Conservation (phyloP, 1,140 invertebrate species). For the Matsumurasca onukii region DNA sequence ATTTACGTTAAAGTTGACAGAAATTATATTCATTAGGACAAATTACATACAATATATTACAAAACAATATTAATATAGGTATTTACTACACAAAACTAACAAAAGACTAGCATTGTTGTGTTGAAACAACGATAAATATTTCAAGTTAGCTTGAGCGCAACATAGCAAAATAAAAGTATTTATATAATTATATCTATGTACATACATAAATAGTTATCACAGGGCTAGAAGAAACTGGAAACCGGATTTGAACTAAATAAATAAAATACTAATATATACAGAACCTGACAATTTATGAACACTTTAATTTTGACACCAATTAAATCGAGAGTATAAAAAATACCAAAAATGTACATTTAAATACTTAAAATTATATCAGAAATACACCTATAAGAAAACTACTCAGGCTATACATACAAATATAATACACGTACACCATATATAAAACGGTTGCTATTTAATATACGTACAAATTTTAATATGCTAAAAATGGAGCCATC, state of each 20-base stretch:
- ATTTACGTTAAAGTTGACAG: too few relatives aligned
- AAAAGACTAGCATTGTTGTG: conserved; percentile 22
- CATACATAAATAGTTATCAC: conserved; percentile 21
- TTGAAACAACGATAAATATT: conserved; percentile 17
- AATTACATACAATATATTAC: conserved; percentile 10
- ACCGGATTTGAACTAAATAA: not conserved
- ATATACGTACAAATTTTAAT: too few relatives aligned
- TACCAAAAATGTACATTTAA: conserved; percentile 17
- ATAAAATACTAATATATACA: conserved; percentile 13
- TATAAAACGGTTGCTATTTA: too few relatives aligned
- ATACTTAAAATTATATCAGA: conserved; percentile 11
- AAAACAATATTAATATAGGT: conserved; percentile 6
- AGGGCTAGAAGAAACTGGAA: conserved; percentile 23
- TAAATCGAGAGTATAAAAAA: conserved; percentile 25
- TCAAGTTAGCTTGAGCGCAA: conserved; percentile 22
- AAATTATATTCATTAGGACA: too few relatives aligned
- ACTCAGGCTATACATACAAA: conserved; percentile 16
- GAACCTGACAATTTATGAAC: conserved; percentile 4
- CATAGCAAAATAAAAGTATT: conserved; percentile 25
- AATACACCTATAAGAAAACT: conserved; percentile 12
- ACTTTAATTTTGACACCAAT: conserved; percentile 16
- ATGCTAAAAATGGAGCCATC: too few relatives aligned
- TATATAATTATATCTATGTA: conserved; percentile 3
- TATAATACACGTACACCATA: conserved; percentile 20
- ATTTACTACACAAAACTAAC: conserved; percentile 22